A percentile compares a stretch with the other conserved stretches of the same genome.
Evolutionary conservation across 2,888 invertebrate species (phyloP).

Genomic region (Antheraea yamamai): DNA sequence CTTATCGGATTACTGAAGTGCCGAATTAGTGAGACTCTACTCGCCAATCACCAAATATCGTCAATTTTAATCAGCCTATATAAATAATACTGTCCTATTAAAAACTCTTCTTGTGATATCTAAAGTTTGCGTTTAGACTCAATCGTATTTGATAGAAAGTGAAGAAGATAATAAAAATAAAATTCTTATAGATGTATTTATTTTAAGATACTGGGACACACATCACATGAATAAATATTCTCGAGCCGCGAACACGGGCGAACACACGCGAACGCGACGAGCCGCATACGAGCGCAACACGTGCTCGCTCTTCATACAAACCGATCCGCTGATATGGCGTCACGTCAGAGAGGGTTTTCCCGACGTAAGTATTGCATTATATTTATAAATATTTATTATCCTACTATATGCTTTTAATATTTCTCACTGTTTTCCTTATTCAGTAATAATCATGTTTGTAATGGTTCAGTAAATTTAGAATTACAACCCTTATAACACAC

Average conservation of each 20-base stretch:
- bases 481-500: too few species aligned
- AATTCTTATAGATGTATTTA: neutral
- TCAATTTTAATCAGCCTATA: too few species aligned
- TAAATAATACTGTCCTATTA: too few species aligned
- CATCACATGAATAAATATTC: slow-evolving; percentile 88
- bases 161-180: neutral
- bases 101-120: too few species aligned
- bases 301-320: slow-evolving; percentile 98
- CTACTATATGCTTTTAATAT: neutral
- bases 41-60: too few species aligned
- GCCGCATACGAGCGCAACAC: slow-evolving; percentile 88
- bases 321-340: slow-evolving; percentile 98
- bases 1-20: too few species aligned
- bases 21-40: too few species aligned
- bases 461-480: too few species aligned
- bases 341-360: slow-evolving; percentile 92
- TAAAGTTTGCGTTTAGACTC: neutral
- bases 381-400: neutral
- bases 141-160: neutral
- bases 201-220: slow-evolving; percentile 65
- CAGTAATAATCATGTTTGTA: too few species aligned
- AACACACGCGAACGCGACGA: slow-evolving; percentile 80
- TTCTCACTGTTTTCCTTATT: too few species aligned
- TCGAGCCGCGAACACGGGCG: slow-evolving; percentile 86
- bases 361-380: slow-evolving; percentile 83